Conservation (phyloP, 2,797 vertebrate species). For the Chromis chromis region DNA sequence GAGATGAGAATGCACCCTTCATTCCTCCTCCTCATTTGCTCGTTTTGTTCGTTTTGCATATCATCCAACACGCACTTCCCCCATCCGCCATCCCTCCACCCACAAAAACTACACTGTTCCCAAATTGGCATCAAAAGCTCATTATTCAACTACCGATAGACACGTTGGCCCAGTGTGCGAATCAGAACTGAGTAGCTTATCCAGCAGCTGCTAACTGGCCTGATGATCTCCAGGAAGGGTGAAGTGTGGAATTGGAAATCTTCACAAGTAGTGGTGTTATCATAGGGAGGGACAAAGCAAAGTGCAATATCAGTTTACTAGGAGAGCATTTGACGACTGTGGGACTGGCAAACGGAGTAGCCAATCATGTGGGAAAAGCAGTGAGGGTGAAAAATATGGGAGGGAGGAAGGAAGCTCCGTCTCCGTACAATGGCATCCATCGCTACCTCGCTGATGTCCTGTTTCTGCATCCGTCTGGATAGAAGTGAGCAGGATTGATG, state of each 20-base stretch:
- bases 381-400: slow-evolving; percentile 5
- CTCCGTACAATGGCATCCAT: slow-evolving; percentile 30
- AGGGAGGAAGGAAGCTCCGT: slow-evolving; percentile 5
- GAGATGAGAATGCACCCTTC: slow-evolving; percentile 37
- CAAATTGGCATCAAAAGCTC: slow-evolving; percentile 60
- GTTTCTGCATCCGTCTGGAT: slow-evolving; percentile 58
- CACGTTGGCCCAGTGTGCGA: slow-evolving; percentile 32
- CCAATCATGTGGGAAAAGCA: slow-evolving; percentile 25
- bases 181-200: slow-evolving; percentile 34
- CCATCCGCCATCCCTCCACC: slow-evolving; percentile 29
- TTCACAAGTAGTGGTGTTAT: background rate
- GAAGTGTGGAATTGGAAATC: slow-evolving; percentile 4
- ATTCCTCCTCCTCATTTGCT: slow-evolving; percentile 52
- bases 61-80: slow-evolving; percentile 40
- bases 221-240: slow-evolving; percentile 25
- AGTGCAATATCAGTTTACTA: background rate
- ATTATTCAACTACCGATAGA: slow-evolving; percentile 61
- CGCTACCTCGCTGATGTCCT: slow-evolving; percentile 32
- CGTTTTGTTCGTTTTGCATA: slow-evolving; percentile 58
- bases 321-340: slow-evolving; percentile 18
- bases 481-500: slow-evolving; percentile 58
- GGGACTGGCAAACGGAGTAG: slow-evolving; percentile 24
- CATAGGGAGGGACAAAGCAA: background rate
- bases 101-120: slow-evolving; percentile 37
- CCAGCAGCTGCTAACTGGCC: slow-evolving; percentile 32